phyloP scores from a whole-genome alignment of 2,113 vertebrate genomes.

The Lepus americanus region DNA sequence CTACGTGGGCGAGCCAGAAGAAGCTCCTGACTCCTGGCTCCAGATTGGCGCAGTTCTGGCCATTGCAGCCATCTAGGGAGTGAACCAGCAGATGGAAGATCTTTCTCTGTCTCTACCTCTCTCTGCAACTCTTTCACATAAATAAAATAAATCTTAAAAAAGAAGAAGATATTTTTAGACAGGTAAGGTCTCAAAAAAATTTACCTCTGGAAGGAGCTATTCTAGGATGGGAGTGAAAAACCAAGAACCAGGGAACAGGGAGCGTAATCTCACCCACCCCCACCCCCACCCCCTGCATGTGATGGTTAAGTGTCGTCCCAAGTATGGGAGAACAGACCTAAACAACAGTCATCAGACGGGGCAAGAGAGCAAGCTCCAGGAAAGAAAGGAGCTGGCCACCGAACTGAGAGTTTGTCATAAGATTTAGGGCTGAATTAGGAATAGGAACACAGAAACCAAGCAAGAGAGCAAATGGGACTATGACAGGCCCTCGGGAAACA shows the following conservation, averaged over 20 bases:
- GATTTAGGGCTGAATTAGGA: constrained; percentile 16
- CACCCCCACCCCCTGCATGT: too few species aligned
- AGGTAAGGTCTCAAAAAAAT: background rate
- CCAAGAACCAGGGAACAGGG: background rate
- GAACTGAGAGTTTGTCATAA: background rate
- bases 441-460: constrained; percentile 15
- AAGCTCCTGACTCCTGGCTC: too few species aligned
- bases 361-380: background rate
- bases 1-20: too few species aligned
- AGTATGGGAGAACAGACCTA: background rate
- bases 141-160: too few species aligned
- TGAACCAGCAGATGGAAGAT: too few species aligned
- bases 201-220: constrained; percentile 27
- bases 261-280: background rate
- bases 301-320: background rate
- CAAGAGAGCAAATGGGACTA: background rate
- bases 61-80: too few species aligned
- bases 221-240: background rate
- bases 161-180: background rate
- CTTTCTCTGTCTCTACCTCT: too few species aligned
- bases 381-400: background rate
- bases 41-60: too few species aligned
- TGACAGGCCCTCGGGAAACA: background rate
- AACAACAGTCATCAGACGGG: background rate
- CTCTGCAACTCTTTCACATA: too few species aligned